Evolutionary conservation across 2,888 invertebrate genomes (phyloP).

Genomic region (Acanthosoma haemorrhoidale): DNA sequence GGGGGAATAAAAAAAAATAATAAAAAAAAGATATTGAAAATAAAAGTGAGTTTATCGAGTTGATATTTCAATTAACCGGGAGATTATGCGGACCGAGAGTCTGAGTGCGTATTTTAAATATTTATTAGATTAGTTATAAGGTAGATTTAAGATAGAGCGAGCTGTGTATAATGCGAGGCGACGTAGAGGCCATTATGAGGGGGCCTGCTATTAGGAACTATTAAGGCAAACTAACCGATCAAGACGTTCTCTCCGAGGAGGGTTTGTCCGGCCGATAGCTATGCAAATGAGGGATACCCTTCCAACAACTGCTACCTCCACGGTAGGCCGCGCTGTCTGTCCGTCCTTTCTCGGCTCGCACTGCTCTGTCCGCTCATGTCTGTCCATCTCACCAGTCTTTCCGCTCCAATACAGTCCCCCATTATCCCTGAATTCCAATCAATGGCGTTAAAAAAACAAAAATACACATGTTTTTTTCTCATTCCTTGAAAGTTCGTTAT

Average conservation of each 20-base stretch:
- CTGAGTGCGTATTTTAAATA: conserved; percentile 14
- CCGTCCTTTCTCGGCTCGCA: not conserved
- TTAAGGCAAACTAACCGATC: conserved; percentile 4
- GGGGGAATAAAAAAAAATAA: not conserved
- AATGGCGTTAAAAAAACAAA: too few relatives aligned
- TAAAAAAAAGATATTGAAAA: not conserved
- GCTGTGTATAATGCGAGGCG: conserved; percentile 8
- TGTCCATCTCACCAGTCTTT: too few relatives aligned
- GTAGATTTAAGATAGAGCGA: conserved; percentile 6
- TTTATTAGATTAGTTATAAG: conserved; percentile 14
- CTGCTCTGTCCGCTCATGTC: not conserved
- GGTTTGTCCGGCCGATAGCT: not conserved
- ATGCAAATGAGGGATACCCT: conserved; percentile 11
- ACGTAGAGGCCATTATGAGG: conserved; percentile 1
- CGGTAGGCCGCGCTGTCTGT: not conserved
- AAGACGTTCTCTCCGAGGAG: not conserved
- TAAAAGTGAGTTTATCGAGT: conserved; percentile 11
- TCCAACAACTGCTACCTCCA: conserved; percentile 7
- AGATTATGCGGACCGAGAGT: conserved; percentile 5
- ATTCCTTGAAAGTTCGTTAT: too few relatives aligned
- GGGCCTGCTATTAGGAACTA: conserved; percentile 17
- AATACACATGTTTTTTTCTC: too few relatives aligned
- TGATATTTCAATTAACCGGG: conserved; percentile 5
- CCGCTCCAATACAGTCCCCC: too few relatives aligned
- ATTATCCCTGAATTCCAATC: too few relatives aligned